Evolutionary conservation across 2,797 vertebrate genomes (phyloP).

Genomic region (Eospalax fontanierii): DNA sequence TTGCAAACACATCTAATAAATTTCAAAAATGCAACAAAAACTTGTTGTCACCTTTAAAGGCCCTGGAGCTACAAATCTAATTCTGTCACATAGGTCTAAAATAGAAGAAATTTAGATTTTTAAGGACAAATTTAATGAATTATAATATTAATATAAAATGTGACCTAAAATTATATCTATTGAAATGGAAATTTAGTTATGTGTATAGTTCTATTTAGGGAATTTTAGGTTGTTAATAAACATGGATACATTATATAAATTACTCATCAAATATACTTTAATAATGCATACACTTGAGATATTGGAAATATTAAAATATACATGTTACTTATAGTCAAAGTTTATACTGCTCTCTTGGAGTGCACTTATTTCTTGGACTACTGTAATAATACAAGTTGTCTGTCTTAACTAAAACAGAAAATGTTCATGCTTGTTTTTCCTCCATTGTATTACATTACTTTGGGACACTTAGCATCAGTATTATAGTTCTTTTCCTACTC

Average conservation of each 20-base stretch:
- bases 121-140: slow-evolving; percentile 66
- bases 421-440: neutral
- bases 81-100: slow-evolving; percentile 55
- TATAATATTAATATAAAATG: slow-evolving; percentile 56
- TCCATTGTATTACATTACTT: neutral
- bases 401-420: neutral
- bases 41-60: slow-evolving; percentile 45
- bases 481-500: neutral
- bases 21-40: slow-evolving; percentile 46
- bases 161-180: slow-evolving; percentile 84
- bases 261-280: slow-evolving; percentile 64
- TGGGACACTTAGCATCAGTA: too few species aligned
- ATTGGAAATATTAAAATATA: neutral
- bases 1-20: slow-evolving; percentile 41
- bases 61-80: slow-evolving; percentile 39
- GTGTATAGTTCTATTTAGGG: slow-evolving; percentile 77
- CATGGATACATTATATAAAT: slow-evolving; percentile 79
- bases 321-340: neutral
- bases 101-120: slow-evolving; percentile 48
- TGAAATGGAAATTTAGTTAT: slow-evolving; percentile 86
- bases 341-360: neutral
- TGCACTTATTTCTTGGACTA: neutral
- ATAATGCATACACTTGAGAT: slow-evolving; percentile 16
- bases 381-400: neutral
- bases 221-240: slow-evolving; percentile 85